Percentiles rank a stretch among this genome's conserved stretches.
Evolutionary conservation across 2,888 invertebrate species (phyloP).

Genomic region (Theristus sp.): DNA sequence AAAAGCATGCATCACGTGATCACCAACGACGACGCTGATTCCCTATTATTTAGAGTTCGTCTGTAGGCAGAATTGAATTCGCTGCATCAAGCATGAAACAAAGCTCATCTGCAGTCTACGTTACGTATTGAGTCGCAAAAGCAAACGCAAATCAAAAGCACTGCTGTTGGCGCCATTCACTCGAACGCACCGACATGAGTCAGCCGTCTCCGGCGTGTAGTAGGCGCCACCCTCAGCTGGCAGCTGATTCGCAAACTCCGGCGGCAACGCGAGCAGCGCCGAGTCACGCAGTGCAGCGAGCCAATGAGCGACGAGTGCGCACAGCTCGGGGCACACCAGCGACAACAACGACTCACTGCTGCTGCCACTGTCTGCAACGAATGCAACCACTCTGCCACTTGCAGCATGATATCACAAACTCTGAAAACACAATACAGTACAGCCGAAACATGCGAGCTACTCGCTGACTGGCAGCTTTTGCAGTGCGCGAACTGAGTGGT

Average conservation of each 20-base stretch:
- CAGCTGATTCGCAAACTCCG: conserved; percentile 75
- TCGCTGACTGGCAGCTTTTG: too few relatives aligned
- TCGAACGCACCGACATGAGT: conserved; percentile 28
- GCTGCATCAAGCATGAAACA: background rate
- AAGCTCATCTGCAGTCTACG: too few relatives aligned
- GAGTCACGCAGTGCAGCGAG: conserved; percentile 80
- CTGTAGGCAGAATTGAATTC: background rate
- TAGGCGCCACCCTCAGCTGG: conserved; percentile 91
- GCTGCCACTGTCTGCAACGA: background rate
- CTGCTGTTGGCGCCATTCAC: background rate
- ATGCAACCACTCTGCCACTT: background rate
- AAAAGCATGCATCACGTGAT: too few relatives aligned
- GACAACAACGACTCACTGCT: conserved; percentile 44
- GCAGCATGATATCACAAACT: background rate
- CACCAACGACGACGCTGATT: too few relatives aligned
- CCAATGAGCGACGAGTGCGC: conserved; percentile 81
- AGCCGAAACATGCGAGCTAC: too few relatives aligned
- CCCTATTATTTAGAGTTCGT: too few relatives aligned
- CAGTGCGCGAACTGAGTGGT: too few relatives aligned
- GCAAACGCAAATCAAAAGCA: background rate
- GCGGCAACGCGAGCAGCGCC: conserved; percentile 43
- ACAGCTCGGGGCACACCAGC: conserved; percentile 78
- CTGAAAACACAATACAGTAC: background rate
- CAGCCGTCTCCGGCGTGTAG: conserved; percentile 86
- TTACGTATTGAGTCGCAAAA: too few relatives aligned